Percentiles rank a stretch among this genome's conserved stretches.
These are phyloP conservation scores for Ibycter americanus DNA, from an alignment of 2,797 vertebrate genomes.

Conservation along the genomic window DNA sequence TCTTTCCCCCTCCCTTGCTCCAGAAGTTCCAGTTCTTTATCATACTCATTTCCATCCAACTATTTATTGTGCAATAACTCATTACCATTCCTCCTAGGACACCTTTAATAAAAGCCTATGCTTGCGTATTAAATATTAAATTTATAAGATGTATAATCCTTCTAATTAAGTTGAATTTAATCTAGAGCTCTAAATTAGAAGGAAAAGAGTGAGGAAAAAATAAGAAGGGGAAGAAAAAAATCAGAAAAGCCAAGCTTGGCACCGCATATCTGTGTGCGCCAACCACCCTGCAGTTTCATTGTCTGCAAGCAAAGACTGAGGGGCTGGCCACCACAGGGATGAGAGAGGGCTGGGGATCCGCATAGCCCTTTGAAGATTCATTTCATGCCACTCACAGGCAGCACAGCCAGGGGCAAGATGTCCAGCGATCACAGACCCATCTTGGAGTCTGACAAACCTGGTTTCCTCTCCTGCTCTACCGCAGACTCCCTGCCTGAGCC, in stretches of 20 bases:
- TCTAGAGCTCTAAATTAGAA: conserved; percentile 61
- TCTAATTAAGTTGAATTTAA: conserved; percentile 73
- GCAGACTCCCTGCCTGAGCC: neutral
- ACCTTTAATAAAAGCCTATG: conserved; percentile 69
- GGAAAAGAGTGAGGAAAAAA: neutral
- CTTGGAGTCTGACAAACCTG: neutral
- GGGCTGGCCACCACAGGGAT: neutral
- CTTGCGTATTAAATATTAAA: conserved; percentile 77
- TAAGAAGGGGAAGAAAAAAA: neutral
- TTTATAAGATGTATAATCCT: conserved; percentile 75
- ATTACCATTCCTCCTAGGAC: conserved; percentile 70
- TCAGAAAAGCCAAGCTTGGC: neutral
- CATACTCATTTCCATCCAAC: conserved; percentile 19
- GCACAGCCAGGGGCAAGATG: neutral
- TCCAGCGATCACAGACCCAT: neutral
- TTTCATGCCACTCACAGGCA: neutral
- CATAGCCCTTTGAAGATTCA: conserved; percentile 9
- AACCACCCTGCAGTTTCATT: neutral
- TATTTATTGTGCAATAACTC: conserved; percentile 64
- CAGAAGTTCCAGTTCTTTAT: conserved; percentile 37
- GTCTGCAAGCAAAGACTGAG: neutral
- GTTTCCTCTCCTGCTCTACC: neutral
- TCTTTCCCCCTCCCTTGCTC: neutral
- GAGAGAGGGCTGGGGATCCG: neutral
- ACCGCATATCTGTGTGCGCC: neutral